A percentile compares a stretch with the other conserved stretches of the same genome.
These are phyloP conservation scores for Fistularia commersonii DNA, from an alignment of 2,797 vertebrate species.

Conservation along the genomic window DNA sequence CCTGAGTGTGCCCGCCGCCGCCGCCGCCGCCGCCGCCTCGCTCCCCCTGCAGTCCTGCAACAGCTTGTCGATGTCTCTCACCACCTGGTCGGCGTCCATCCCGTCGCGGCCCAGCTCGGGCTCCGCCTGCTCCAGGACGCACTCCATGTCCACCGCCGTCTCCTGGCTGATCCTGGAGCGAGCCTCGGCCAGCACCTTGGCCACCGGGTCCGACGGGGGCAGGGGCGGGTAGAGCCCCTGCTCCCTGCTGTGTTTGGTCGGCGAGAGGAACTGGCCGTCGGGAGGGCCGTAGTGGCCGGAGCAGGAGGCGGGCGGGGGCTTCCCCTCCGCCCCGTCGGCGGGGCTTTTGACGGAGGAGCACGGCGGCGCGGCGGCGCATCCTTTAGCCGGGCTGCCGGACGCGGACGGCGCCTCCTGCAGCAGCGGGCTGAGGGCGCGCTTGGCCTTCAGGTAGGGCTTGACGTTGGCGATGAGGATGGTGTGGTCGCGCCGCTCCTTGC, in stretches of 20 bases:
- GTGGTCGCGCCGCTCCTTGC: constrained; percentile 98
- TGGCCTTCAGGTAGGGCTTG: constrained; percentile 99
- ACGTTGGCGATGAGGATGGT: constrained; percentile 99
- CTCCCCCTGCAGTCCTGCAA: constrained; percentile 97
- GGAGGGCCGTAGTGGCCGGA: constrained; percentile 89
- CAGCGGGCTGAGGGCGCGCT: constrained; percentile 97
- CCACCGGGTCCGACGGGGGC: constrained; percentile 88
- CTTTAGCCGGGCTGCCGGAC: constrained; percentile 92
- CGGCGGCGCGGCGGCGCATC: constrained; percentile 84
- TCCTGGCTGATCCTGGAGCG: constrained; percentile 92
- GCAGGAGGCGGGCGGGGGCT: constrained; percentile 72
- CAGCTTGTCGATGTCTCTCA: constrained; percentile 98
- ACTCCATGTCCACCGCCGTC: constrained; percentile 85
- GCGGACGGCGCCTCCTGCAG: constrained; percentile 97
- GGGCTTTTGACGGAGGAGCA: constrained; percentile 91
- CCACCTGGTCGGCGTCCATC: constrained; percentile 95
- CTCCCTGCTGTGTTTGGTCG: constrained; percentile 92
- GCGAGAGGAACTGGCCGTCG: constrained; percentile 89
- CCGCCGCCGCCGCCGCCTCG: no score
- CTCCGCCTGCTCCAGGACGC: constrained; percentile 85
- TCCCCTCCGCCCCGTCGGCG: constrained; percentile 90
- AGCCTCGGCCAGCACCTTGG: constrained; percentile 93
- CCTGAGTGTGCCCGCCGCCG: constrained; percentile 84
- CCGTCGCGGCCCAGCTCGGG: constrained; percentile 80
- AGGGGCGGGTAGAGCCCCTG: constrained; percentile 74